Base-by-base conservation (phyloP, 2,888 invertebrate genomes). In the Raillietiella orientalis region DNA sequence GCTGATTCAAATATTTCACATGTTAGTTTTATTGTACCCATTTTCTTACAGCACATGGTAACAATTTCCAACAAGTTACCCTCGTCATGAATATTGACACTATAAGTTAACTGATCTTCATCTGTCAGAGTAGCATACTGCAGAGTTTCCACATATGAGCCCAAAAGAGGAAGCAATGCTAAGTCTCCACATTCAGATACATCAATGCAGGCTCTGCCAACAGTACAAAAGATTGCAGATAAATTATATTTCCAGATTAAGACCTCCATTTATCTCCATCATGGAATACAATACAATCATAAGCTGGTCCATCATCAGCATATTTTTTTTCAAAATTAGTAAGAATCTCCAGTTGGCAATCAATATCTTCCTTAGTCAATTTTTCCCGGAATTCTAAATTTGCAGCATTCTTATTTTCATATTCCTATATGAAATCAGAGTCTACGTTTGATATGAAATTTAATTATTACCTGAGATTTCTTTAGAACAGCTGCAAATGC, bases 61-160 rank as follows among this genome's bases (percentile, higher is more conserved):
- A 82, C 84, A 25, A 96, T 63, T 52, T 96, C 90, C 28, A 93
- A 49, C 0, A 69, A 55, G 41, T 84, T 65, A 14, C 93, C 93
- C 10, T 69, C 62, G 36, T 82, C 69, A 39, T 82, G 67, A 22
- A 96, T 70, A 43, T 93, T 87, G 29, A 84, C 61, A 35, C 71
- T 70, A 42, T 77, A 55, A n/a, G 74, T 77, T 41, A 82, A 54
- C 42, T 66, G 65, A 41, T 82, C 79, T 32, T 62, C 49, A 21
- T 62, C 51, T 27, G 72, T 71, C 24, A 90, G 50, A 21, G 63
- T 60, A 1, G 58, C 58, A 45, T 62, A 75, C 38, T 87, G 64
- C 30, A 63, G 62, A 1, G 71, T 75, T 33, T 56, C 55, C 28
- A 63, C 58, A 47, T 67, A 93, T 45, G 72, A 70, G 14, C 74